Percentiles rank a stretch among this genome's conserved stretches.
phyloP scores from a whole-genome alignment of 2,113 vertebrate genomes.

The Arothron firmamentum region DNA sequence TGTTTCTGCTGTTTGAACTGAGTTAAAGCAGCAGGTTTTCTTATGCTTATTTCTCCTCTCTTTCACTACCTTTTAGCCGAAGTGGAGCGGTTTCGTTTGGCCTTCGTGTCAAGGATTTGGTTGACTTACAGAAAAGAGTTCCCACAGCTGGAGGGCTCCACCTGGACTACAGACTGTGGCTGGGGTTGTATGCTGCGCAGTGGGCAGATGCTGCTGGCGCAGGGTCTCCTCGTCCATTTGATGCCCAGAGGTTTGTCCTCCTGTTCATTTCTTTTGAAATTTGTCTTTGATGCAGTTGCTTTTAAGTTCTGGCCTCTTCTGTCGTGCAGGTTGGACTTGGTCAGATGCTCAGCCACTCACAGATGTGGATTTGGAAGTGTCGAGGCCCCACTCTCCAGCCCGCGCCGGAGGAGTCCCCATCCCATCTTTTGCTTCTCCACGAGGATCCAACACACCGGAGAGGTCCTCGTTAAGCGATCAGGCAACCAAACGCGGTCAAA shows the following conservation, averaged over 20 bases:
- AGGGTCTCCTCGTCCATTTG: slow-evolving; percentile 83
- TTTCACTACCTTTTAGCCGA: slow-evolving; percentile 65
- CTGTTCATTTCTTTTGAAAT: too few species aligned
- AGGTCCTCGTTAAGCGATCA: slow-evolving; percentile 32
- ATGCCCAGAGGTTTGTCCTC: slow-evolving; percentile 76
- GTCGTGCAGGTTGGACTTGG: slow-evolving; percentile 78
- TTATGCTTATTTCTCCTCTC: neutral
- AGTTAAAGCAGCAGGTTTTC: neutral
- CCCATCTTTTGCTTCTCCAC: slow-evolving; percentile 62
- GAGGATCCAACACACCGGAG: slow-evolving; percentile 45
- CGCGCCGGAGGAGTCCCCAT: slow-evolving; percentile 67
- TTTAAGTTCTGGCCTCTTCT: slow-evolving; percentile 2
- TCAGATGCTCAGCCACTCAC: slow-evolving; percentile 68
- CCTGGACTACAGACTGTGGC: slow-evolving; percentile 86
- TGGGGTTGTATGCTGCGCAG: slow-evolving; percentile 94
- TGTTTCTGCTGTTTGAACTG: neutral
- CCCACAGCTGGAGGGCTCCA: slow-evolving; percentile 81
- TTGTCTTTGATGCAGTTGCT: neutral
- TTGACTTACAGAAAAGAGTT: slow-evolving; percentile 88
- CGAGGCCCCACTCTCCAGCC: slow-evolving; percentile 69
- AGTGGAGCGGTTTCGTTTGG: slow-evolving; percentile 80
- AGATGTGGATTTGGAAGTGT: slow-evolving; percentile 76
- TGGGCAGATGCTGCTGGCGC: slow-evolving; percentile 90
- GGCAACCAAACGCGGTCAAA: slow-evolving; percentile 30
- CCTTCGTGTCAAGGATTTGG: slow-evolving; percentile 85